Conservation (phyloP, 2,113 vertebrate genomes). For the Colistium nudipinnis region DNA sequence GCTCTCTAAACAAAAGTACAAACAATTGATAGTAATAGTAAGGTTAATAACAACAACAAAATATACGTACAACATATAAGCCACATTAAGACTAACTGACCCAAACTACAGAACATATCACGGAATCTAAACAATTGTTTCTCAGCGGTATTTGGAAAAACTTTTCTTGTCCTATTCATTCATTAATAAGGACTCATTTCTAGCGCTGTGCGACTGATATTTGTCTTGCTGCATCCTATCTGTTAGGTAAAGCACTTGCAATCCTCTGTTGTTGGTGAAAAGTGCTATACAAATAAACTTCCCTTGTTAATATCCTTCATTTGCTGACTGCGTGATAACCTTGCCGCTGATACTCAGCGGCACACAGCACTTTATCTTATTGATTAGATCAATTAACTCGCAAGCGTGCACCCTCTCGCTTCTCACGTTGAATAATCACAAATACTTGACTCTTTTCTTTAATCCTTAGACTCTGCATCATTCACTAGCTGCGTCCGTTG, state of each 20-base stretch:
- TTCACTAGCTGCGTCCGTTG: background rate
- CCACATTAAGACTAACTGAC: too few species aligned
- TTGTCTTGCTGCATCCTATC: background rate
- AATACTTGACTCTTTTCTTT: slow-evolving; percentile 6
- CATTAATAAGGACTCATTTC: too few species aligned
- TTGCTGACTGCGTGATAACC: slow-evolving; percentile 42
- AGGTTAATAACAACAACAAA: too few species aligned
- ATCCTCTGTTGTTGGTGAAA: background rate
- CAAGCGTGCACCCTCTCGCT: background rate
- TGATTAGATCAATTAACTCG: slow-evolving; percentile 52
- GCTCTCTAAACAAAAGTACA: too few species aligned
- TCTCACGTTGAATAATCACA: slow-evolving; percentile 17
- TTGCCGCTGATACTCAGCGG: slow-evolving; percentile 6
- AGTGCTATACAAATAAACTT: background rate
- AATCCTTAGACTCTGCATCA: background rate
- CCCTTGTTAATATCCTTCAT: background rate
- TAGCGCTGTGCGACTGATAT: too few species aligned
- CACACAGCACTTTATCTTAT: slow-evolving; percentile 51
- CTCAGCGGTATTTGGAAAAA: too few species aligned
- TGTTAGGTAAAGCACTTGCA: background rate
- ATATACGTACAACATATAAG: too few species aligned
- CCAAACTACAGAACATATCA: too few species aligned
- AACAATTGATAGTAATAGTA: too few species aligned
- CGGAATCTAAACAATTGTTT: too few species aligned
- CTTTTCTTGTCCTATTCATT: too few species aligned